A percentile compares a stretch with the other conserved stretches of the same genome.
These are phyloP conservation scores for Halcyon smyrnensis DNA, from an alignment of 2,797 vertebrate genomes.

Conservation along the genomic window DNA sequence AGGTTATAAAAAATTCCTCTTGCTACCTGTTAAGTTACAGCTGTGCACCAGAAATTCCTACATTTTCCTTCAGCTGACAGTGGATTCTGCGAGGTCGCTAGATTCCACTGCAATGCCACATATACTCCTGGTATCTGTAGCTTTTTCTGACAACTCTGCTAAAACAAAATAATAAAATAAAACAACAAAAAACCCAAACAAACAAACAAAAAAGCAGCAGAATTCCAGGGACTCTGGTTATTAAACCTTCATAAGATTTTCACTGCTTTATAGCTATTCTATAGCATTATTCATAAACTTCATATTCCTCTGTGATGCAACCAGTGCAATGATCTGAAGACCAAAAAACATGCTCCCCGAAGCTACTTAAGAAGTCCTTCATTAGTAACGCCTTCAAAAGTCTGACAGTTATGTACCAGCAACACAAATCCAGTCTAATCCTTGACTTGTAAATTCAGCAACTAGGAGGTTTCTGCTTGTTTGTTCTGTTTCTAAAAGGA, in stretches of 20 bases:
- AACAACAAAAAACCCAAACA: background rate
- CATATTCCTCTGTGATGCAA: slow-evolving; percentile 67
- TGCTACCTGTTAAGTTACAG: background rate
- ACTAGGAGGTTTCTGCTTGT: slow-evolving; percentile 21
- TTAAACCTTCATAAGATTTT: slow-evolving; percentile 73
- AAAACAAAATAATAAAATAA: background rate
- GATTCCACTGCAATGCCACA: slow-evolving; percentile 22
- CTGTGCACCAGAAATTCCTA: slow-evolving; percentile 6
- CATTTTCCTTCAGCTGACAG: background rate
- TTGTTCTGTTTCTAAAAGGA: slow-evolving; percentile 62
- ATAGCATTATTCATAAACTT: slow-evolving; percentile 67
- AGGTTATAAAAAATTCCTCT: slow-evolving; percentile 29
- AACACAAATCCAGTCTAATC: slow-evolving; percentile 74
- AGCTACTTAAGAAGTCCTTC: slow-evolving; percentile 58
- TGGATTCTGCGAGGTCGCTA: background rate
- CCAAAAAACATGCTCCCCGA: background rate
- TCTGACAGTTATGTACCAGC: slow-evolving; percentile 76
- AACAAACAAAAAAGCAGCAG: slow-evolving; percentile 48
- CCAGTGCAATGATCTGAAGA: slow-evolving; percentile 76
- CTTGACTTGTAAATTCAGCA: slow-evolving; percentile 61
- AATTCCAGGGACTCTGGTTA: slow-evolving; percentile 46
- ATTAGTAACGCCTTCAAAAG: slow-evolving; percentile 71
- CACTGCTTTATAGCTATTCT: slow-evolving; percentile 57
- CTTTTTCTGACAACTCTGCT: slow-evolving; percentile 21
- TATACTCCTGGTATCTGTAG: background rate